Conservation (phyloP, 2,113 vertebrate species). For the Patagioenas fasciata region DNA sequence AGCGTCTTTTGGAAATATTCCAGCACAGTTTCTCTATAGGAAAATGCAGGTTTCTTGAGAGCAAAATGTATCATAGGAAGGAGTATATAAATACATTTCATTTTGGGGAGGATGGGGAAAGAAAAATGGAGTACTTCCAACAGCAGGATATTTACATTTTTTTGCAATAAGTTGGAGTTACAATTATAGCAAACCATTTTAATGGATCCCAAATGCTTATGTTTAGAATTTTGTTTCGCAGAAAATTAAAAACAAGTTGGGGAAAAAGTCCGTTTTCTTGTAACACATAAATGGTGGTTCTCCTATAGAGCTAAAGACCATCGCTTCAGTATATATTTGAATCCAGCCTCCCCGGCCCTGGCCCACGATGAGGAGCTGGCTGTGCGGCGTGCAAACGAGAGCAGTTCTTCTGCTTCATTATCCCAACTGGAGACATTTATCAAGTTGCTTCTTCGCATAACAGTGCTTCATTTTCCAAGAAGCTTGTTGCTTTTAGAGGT, state of each 20-base stretch:
- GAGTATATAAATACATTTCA: not conserved
- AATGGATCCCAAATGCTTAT: conserved; percentile 13
- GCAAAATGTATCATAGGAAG: not conserved
- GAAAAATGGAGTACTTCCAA: not conserved
- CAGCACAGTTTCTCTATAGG: not conserved
- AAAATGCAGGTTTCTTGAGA: not conserved
- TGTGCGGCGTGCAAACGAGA: not conserved
- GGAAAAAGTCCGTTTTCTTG: not conserved
- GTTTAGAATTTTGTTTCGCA: conserved; percentile 29
- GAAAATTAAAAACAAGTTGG: conserved; percentile 26
- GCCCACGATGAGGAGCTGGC: not conserved
- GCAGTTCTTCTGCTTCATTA: not conserved
- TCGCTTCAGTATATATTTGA: not conserved
- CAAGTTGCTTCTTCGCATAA: not conserved
- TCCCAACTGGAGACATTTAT: not conserved
- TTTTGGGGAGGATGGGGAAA: not conserved
- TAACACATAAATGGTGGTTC: not conserved
- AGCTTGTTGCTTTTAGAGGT: not conserved
- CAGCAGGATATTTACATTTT: not conserved
- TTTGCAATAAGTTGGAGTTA: not conserved
- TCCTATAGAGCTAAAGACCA: not conserved
- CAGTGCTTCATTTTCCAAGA: not conserved
- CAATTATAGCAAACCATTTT: conserved; percentile 6
- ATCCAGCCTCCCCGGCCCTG: not conserved
- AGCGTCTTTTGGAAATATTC: not conserved